Evolutionary conservation across 1,140 invertebrate genomes (phyloP).

Genomic region (Bathynomus jamesi): DNA sequence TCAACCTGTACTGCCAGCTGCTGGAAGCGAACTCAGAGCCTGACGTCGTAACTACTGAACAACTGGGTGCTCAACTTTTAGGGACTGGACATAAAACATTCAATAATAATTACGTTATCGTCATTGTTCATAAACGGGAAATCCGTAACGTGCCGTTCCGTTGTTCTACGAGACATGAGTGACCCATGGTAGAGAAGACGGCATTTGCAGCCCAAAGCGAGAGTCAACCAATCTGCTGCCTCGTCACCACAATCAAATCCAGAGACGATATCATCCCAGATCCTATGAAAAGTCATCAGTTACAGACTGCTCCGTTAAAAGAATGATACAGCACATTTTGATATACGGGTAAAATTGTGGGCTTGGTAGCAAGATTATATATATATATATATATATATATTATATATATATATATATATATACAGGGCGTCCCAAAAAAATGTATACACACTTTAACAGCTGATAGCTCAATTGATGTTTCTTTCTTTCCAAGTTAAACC

Average conservation of each 20-base stretch:
- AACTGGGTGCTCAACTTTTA: too few relatives aligned
- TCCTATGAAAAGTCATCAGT: too few relatives aligned
- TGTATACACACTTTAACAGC: too few relatives aligned
- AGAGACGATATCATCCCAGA: background rate
- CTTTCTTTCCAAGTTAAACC: too few relatives aligned
- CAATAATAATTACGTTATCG: background rate
- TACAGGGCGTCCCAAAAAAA: too few relatives aligned
- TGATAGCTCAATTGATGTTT: too few relatives aligned
- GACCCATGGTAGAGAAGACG: slow-evolving; percentile 1
- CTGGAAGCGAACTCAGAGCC: too few relatives aligned
- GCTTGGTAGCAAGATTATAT: background rate
- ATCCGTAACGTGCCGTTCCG: background rate
- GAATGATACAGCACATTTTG: background rate
- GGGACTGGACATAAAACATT: background rate
- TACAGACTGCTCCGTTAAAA: background rate
- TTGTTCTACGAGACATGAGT: background rate
- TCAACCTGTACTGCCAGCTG: too few relatives aligned
- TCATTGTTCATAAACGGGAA: background rate
- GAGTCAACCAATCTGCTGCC: background rate
- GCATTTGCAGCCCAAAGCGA: background rate
- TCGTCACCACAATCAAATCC: slow-evolving; percentile 4
- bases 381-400: background rate
- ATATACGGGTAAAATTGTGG: background rate
- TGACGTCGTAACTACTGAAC: too few relatives aligned
- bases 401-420: too few relatives aligned